These are phyloP conservation scores for Albula goreensis DNA, from an alignment of 2,113 vertebrate genomes.

Conservation along the genomic window DNA sequence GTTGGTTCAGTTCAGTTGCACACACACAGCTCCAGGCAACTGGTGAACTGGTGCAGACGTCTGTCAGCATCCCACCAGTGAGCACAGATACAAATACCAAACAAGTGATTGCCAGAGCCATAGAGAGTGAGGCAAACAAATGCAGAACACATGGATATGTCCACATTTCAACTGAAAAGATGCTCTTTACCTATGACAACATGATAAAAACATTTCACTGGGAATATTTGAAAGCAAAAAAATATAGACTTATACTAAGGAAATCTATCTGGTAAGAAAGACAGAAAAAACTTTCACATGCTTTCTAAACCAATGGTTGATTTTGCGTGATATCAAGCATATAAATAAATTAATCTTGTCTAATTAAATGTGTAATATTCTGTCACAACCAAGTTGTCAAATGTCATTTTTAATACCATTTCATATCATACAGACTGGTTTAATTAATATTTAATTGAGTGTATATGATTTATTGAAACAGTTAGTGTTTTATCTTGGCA, in stretches of 20 bases:
- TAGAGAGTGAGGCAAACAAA: neutral
- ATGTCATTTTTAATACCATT: neutral
- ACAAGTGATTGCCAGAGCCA: neutral
- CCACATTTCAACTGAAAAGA: neutral
- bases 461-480: neutral
- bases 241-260: neutral
- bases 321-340: neutral
- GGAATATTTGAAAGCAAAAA: neutral
- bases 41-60: slow-evolving; percentile 17
- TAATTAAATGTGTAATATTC: neutral
- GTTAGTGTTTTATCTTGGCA: neutral
- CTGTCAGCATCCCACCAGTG: slow-evolving; percentile 18
- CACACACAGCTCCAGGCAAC: slow-evolving; percentile 12
- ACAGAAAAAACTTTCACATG: neutral
- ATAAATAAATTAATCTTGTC: too few relatives aligned
- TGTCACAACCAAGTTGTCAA: neutral
- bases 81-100: neutral
- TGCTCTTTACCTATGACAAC: neutral
- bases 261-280: neutral
- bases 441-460: too few relatives aligned
- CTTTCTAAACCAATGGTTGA: neutral
- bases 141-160: neutral
- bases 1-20: neutral
- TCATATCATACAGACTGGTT: too few relatives aligned
- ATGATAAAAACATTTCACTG: neutral